Base-by-base conservation (phyloP, 2,888 invertebrate genomes). In the Drosophila affinis region DNA sequence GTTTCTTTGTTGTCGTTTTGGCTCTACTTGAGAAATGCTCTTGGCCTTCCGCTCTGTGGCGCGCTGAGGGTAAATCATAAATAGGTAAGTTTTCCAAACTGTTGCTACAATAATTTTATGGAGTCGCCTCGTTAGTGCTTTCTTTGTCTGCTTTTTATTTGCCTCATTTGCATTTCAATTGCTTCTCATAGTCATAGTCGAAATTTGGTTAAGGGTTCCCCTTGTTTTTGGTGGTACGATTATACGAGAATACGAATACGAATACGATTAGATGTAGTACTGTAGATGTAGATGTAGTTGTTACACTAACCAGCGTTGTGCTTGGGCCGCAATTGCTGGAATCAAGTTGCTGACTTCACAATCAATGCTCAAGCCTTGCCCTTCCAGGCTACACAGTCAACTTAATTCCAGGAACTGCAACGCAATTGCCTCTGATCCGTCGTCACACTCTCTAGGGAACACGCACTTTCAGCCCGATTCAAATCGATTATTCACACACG, bases 361-460 rank as follows among this genome's bases (percentile, higher is more conserved):
- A 83, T 83, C 87, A 85, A 76, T 88, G 81, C 90, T 81, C 82
- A 91, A 89, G 90, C 89, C 89, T 77, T 74, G 83, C 85, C 86
- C 75, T 71, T 75, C 78, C 88, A 88, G 92, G 92, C 92, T 89
- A 92, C 91, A 91, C 91, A 92, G 91, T 92, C 91, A 92, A 92
- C 91, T 92, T 91, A 90, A 92, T 92, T 92, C 91, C 91, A 92
- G 91, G 92, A 91, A 92, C 89, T 89, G 92, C 90, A 91, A 90
- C 88, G 83, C 87, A 91, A 85, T 62, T 61, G 67, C 62, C 58
- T 73, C 56, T 59, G 58, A 12, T 21, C 49, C 39, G 34, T 53
- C 39, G 34, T 54, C 21, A 27, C 56, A 47, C 47, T 29, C 34
- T 10, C 34, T 10, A 5, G 5, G 17, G 34, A 32, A 34, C 55